Evolutionary conservation across 2,888 invertebrate genomes (phyloP), one percentile per base, ranked within the genome.

Genomic region (Gisinianus flammeolus): DNA sequence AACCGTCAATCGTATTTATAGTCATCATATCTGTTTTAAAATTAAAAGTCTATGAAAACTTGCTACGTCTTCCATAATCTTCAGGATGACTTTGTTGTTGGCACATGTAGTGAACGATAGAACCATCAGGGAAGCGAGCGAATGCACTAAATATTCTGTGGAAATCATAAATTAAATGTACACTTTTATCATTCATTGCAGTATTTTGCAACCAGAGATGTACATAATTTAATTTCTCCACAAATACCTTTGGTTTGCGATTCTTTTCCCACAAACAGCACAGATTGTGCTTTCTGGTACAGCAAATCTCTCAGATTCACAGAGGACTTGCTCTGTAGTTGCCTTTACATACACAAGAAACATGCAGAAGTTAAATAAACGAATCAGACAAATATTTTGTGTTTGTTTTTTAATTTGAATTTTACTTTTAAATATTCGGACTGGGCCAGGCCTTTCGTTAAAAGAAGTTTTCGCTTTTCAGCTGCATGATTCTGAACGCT

Each of bases 31-130:
- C n/a, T n/a, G 35, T 35, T 35, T 44, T 44, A 16, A 1, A 44
- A 44, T 6, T 44, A 6, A 44, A 44, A 44, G 2, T 6, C 19
- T 19, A 44, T 12, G 44, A 44, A 44, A 16, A 44, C 19, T 44
- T 44, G 19, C 44, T 44, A 16, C 44, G 44, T 44, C 44, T 44
- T 44, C 44, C 44, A 44, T 44, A 44, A 44, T 44, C 44, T 16
- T 44, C 44, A 44, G 12, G 28, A 66, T 44, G 44, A 19, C 54
- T 24, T 67, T 74, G 74, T 30, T 74, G 91, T 85, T 92, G 92
- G 87, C 98, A 98, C 5, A 94, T 95, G 86, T 94, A 95, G 88
- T 98, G 98, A 0, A 97, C 95, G 26, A 97, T 92, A 84, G 94
- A 93, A 2, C 96, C 96, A 87, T 93, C 94, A 0, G 97, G 95